phyloP scores from a whole-genome alignment of 1,140 invertebrate species.

The Alviniconcha marisindica region DNA sequence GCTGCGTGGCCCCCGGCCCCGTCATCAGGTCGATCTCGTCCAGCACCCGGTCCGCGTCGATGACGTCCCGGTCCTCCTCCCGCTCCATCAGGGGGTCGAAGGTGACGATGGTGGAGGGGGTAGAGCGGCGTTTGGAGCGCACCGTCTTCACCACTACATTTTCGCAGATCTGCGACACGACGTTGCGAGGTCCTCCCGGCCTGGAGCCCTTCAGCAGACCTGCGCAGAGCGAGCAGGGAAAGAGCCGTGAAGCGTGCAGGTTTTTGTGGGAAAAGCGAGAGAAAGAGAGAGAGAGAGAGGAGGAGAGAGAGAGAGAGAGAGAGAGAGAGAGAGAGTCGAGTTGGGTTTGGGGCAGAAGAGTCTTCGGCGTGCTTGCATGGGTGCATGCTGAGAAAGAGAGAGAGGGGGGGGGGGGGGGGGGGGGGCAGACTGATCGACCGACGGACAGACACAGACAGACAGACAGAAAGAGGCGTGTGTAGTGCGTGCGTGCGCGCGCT shows the following conservation, averaged over 20 bases:
- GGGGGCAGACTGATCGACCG: no score
- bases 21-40: constrained; percentile 47
- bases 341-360: no score
- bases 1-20: not conserved
- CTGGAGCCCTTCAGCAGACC: constrained; percentile 67
- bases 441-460: no score
- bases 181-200: constrained; percentile 58
- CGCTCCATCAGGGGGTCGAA: constrained; percentile 62
- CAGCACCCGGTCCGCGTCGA: constrained; percentile 53
- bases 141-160: constrained; percentile 54
- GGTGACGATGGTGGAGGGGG: constrained; percentile 47
- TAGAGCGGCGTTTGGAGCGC: constrained; percentile 50
- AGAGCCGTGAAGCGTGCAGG: not conserved
- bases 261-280: not conserved
- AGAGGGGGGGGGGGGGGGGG: no score
- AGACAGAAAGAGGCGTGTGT: no score
- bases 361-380: no score
- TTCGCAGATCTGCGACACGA: constrained; percentile 66
- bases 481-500: no score
- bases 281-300: not conserved
- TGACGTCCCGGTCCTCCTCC: constrained; percentile 57
- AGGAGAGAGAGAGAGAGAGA: not conserved
- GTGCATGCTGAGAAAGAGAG: no score
- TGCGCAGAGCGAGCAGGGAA: constrained; percentile 44
- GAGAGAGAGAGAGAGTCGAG: not conserved